Base-by-base conservation (phyloP, 2,888 invertebrate genomes). In the Atrina japonica region DNA sequence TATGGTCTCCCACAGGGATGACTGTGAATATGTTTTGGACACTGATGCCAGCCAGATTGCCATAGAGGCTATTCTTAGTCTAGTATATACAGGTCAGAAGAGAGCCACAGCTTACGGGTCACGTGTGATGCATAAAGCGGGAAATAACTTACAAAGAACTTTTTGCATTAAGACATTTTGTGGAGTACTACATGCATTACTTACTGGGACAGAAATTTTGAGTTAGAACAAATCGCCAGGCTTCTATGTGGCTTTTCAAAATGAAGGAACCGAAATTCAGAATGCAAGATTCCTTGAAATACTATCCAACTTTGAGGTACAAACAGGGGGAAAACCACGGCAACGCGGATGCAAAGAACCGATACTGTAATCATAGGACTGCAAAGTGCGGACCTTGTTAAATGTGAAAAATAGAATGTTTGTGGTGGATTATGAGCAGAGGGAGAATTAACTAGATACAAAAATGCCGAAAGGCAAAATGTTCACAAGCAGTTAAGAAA, bases 301-400 rank as follows among this genome's bases (percentile, higher is more conserved):
- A 41, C 41, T 41, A 16, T 41, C 41, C 11, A 41, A 11, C 16
- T 41, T 14, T 16, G 41, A 41, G 16, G 1, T 16, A 41, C 41
- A 11, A 16, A 16, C 1, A 41, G 11, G 41, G 41, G 14, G 41
- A 41, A 41, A 41, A 41, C 11, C 41, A 41, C 0, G 41, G 41
- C 16, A 41, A 41, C 1, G 1, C 0, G 16, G 41, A 41, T 16
- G 41, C 41, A 0, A 41, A 14, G 41, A 41, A 16, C 16, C 41
- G 41, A 41, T 41, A 41, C 16, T 41, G 41, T 41, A 41, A 41
- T 41, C 41, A n/a, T n/a, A n/a, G n/a, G n/a, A n/a, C n/a, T n/a
- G n/a, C n/a, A n/a, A 41, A 41, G 41, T 1, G 1, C 1, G 41
- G 41, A 41, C 41, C 1, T 41, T 41, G 41, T 41, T 14, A 41